A percentile compares a stretch with the other conserved stretches of the same genome.
Evolutionary conservation across 2,113 vertebrate genomes (phyloP).

Genomic region (Chaetops frenatus): DNA sequence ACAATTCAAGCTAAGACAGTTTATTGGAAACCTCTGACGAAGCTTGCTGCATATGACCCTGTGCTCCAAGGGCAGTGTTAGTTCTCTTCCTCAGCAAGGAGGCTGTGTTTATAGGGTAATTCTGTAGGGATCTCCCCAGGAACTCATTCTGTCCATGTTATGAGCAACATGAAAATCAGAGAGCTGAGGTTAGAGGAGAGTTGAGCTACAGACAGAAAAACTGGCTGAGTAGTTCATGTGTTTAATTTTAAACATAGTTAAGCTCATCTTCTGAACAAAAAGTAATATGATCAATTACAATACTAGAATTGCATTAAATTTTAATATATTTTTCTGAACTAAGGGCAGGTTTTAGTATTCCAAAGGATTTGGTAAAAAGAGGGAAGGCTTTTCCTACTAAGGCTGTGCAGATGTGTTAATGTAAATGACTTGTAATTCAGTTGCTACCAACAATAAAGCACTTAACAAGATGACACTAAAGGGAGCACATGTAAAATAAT

Average conservation of each 20-base stretch:
- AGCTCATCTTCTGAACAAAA: neutral
- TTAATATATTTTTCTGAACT: neutral
- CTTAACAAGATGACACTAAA: neutral
- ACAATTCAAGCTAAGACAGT: neutral
- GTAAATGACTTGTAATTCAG: neutral
- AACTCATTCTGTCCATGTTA: neutral
- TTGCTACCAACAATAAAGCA: neutral
- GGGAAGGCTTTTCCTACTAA: neutral
- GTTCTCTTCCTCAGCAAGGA: neutral
- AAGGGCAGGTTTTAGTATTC: neutral
- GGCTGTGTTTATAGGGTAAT: neutral
- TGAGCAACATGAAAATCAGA: neutral
- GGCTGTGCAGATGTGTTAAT: neutral
- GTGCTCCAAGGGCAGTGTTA: neutral
- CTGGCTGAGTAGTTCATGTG: neutral
- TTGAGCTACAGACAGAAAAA: neutral
- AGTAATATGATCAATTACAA: neutral
- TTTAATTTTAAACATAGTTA: neutral
- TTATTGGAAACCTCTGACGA: neutral
- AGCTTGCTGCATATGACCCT: neutral
- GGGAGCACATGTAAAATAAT: neutral
- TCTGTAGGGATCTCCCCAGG: neutral
- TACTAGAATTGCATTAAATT: neutral
- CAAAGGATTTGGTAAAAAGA: neutral
- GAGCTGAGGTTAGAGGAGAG: neutral